Conservation (phyloP, 2,888 invertebrate species). For the Apantesis nais region DNA sequence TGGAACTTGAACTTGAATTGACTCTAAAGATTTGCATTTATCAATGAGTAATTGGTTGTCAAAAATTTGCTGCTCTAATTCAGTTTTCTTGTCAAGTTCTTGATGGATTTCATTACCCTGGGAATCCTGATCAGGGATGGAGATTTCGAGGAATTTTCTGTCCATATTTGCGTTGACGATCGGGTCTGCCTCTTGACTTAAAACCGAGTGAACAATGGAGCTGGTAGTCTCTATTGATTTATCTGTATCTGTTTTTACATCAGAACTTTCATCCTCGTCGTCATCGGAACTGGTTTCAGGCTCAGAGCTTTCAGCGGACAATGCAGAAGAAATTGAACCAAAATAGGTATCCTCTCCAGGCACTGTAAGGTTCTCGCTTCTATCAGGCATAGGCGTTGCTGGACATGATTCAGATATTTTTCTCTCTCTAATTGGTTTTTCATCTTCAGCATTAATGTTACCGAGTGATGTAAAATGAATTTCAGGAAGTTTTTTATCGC, state of each 20-base stretch:
- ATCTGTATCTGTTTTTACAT: conserved; percentile 78
- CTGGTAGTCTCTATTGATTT: conserved; percentile 83
- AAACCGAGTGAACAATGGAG: conserved; percentile 84
- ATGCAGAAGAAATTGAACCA: conserved; percentile 75
- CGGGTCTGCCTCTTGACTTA: conserved; percentile 68
- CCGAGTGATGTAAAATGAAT: conserved; percentile 72
- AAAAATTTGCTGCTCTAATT: conserved; percentile 38
- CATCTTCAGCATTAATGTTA: conserved; percentile 64
- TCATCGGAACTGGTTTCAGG: conserved; percentile 76
- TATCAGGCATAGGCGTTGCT: conserved; percentile 68
- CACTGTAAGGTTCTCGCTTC: conserved; percentile 71
- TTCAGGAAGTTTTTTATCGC: conserved; percentile 60
- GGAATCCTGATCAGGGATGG: conserved; percentile 37
- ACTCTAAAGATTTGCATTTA: conserved; percentile 46
- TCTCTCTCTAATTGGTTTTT: conserved; percentile 51
- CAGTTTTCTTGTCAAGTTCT: conserved; percentile 33
- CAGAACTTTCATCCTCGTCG: conserved; percentile 80
- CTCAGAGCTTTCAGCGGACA: conserved; percentile 80
- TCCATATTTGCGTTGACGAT: conserved; percentile 69
- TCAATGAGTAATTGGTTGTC: conserved; percentile 40
- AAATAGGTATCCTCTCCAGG: conserved; percentile 72
- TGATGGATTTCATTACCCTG: conserved; percentile 6
- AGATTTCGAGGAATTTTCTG: conserved; percentile 61
- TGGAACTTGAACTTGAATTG: conserved; percentile 29
- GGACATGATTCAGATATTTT: conserved; percentile 80